phyloP scores from a whole-genome alignment of 2,113 vertebrate genomes.

The Symphodus melops region DNA sequence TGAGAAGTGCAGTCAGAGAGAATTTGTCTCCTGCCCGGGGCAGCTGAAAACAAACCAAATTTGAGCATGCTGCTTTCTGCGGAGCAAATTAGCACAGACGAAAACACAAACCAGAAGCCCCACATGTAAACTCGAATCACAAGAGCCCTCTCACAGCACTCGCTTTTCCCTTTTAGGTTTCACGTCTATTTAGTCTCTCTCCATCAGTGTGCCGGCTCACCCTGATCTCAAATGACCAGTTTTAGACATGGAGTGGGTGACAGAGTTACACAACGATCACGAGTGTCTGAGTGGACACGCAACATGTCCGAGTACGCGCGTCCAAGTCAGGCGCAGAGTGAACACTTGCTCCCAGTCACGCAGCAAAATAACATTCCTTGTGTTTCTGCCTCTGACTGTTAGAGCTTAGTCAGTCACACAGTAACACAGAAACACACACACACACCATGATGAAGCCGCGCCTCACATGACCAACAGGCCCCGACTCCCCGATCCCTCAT shows the following conservation, averaged over 20 bases:
- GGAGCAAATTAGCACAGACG: conserved; percentile 69
- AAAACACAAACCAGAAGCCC: conserved; percentile 74
- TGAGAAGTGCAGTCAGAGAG: conserved; percentile 64
- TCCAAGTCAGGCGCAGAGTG: conserved; percentile 25
- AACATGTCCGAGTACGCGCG: conserved; percentile 37
- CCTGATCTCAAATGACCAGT: conserved; percentile 47
- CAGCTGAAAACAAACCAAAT: conserved; percentile 71
- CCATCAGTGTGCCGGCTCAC: conserved; percentile 12
- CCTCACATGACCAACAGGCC: conserved; percentile 62
- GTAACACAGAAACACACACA: conserved; percentile 13
- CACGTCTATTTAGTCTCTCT: conserved; percentile 13
- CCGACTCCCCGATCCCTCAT: conserved; percentile 66
- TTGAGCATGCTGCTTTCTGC: conserved; percentile 68
- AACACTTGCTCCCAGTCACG: conserved; percentile 40
- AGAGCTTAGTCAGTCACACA: conserved; percentile 17
- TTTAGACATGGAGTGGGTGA: conserved; percentile 52
- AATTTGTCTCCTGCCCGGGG: conserved; percentile 67
- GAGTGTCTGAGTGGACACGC: conserved; percentile 45
- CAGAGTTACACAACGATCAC: conserved; percentile 46
- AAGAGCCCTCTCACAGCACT: conserved; percentile 35
- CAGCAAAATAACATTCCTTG: conserved; percentile 41
- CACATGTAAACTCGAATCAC: conserved; percentile 62
- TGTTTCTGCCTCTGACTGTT: conserved; percentile 44
- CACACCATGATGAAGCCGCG: conserved; percentile 44
- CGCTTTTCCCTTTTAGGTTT: conserved; percentile 26